Evolutionary conservation across 2,888 invertebrate genomes (phyloP).

Genomic region (Zygothrica quintamaculata): DNA sequence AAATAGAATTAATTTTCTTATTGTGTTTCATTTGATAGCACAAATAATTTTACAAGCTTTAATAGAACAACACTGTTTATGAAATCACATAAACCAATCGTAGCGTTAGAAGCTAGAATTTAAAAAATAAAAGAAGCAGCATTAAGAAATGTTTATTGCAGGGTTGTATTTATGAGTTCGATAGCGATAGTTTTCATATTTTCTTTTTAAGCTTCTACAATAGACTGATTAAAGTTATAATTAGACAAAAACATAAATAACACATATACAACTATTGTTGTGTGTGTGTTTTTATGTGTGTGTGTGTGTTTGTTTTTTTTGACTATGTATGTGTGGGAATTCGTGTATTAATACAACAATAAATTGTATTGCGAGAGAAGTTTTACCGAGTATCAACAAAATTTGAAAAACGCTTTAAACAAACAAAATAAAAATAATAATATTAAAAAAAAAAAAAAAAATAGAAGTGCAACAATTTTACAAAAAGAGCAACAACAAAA

Average conservation of each 20-base stretch:
- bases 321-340: no score
- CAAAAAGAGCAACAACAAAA: constrained; percentile 33
- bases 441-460: constrained; percentile 24
- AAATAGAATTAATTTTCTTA: constrained; percentile 15
- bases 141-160: neutral
- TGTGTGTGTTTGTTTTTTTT: neutral
- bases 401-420: constrained; percentile 64
- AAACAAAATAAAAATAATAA: no score
- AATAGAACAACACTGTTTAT: no score
- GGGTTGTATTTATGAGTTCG: neutral
- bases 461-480: constrained; percentile 11
- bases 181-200: neutral
- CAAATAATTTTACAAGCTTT: no score
- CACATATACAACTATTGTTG: neutral
- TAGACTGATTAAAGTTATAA: constrained; percentile 2
- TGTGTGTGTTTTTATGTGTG: constrained; percentile 7
- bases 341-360: neutral
- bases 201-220: constrained; percentile 2
- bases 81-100: no score
- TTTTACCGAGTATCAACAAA: constrained; percentile 52
- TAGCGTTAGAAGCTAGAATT: no score
- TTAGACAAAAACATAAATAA: constrained; percentile 1
- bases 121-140: neutral
- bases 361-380: constrained; percentile 6
- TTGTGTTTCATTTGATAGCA: no score